Percentiles rank a stretch among this genome's conserved stretches.
phyloP scores from a whole-genome alignment of 1,140 invertebrate genomes.

The Drosophila quadrilineata region DNA sequence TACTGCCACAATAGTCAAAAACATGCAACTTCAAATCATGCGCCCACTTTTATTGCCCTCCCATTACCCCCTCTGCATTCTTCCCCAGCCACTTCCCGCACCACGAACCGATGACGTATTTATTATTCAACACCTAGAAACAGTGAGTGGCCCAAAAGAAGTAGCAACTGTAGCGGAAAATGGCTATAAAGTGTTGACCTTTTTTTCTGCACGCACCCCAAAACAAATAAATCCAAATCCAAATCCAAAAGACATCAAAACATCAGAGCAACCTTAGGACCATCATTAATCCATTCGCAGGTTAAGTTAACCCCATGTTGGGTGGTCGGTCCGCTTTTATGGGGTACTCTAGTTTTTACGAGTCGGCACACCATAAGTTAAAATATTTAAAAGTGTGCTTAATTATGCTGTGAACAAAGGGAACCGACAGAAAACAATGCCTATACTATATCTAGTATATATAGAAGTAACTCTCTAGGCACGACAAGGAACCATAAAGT shows the following conservation, averaged over 20 bases:
- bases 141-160: background rate
- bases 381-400: slow-evolving; percentile 76
- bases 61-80: no score
- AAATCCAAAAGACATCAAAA: no score
- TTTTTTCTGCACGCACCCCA: slow-evolving; percentile 59
- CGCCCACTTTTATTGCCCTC: slow-evolving; percentile 58
- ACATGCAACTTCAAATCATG: slow-evolving; percentile 47
- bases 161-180: slow-evolving; percentile 53
- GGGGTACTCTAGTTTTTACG: slow-evolving; percentile 64
- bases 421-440: slow-evolving; percentile 1
- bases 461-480: slow-evolving; percentile 41
- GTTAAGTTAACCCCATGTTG: no score
- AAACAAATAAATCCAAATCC: no score
- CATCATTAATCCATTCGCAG: background rate
- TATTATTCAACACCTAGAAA: slow-evolving; percentile 73
- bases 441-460: background rate
- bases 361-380: slow-evolving; percentile 60
- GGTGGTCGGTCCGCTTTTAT: slow-evolving; percentile 59
- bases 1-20: slow-evolving; percentile 45
- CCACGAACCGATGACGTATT: slow-evolving; percentile 59
- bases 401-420: slow-evolving; percentile 62
- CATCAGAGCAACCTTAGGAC: slow-evolving; percentile 1
- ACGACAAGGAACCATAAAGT: slow-evolving; percentile 48
- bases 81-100: slow-evolving; percentile 28
- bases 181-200: slow-evolving; percentile 72